phyloP scores from a whole-genome alignment of 2,113 vertebrate genomes.

The Chrysemys picta region DNA sequence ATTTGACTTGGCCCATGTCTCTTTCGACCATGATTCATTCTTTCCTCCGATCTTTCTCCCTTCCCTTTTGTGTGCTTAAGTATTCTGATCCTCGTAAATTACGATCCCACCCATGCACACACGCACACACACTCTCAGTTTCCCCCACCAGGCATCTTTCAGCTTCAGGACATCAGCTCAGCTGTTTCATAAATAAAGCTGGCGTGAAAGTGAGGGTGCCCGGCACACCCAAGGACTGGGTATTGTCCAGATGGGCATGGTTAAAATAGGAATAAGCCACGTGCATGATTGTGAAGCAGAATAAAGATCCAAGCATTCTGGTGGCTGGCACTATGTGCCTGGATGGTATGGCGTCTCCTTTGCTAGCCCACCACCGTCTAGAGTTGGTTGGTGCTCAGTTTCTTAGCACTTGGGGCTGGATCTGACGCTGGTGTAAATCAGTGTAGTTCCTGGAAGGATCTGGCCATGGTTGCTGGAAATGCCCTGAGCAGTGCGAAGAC shows the following conservation, averaged over 20 bases:
- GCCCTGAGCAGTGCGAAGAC: background rate
- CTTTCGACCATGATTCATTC: conserved; percentile 25
- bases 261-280: background rate
- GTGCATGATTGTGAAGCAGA: background rate
- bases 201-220: background rate
- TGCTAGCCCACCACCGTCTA: background rate
- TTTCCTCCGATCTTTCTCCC: background rate
- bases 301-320: background rate
- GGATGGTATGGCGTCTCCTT: background rate
- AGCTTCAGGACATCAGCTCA: background rate
- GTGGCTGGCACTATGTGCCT: background rate
- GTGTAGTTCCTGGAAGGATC: background rate
- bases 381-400: background rate
- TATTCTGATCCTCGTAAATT: background rate
- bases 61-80: background rate
- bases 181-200: background rate
- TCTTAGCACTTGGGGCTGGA: background rate
- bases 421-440: background rate
- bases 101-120: background rate
- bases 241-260: background rate
- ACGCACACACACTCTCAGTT: background rate
- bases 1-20: background rate
- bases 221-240: background rate
- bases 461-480: background rate
- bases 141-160: background rate